Evolutionary conservation across 2,888 invertebrate species (phyloP).

Genomic region (Andrena trimmerana): DNA sequence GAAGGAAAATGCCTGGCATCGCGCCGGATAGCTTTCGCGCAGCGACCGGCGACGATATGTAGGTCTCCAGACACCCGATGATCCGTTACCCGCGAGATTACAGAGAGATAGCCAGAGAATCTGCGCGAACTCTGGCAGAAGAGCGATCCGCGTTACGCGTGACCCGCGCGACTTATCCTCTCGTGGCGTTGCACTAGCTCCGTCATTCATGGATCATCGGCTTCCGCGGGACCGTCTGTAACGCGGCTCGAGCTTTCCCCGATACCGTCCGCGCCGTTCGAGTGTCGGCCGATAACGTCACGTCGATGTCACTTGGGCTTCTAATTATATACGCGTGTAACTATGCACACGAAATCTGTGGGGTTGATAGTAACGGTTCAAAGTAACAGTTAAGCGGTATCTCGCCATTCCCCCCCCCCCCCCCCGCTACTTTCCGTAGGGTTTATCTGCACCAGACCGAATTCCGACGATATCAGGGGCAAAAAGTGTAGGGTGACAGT

Average conservation of each 20-base stretch:
- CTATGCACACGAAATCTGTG: background rate
- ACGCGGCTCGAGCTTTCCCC: background rate
- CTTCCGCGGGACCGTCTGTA: background rate
- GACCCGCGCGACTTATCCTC: slow-evolving; percentile 49
- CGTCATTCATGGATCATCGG: slow-evolving; percentile 47
- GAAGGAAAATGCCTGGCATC: slow-evolving; percentile 19
- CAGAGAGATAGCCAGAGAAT: slow-evolving; percentile 30
- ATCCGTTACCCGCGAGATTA: slow-evolving; percentile 59
- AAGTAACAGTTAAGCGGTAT: slow-evolving; percentile 34
- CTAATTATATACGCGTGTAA: slow-evolving; percentile 3
- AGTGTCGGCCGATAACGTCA: background rate
- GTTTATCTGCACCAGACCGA: background rate
- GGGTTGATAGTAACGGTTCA: slow-evolving; percentile 40
- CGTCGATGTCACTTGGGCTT: background rate
- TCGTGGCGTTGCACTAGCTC: background rate
- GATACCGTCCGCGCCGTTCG: background rate
- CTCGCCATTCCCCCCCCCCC: background rate
- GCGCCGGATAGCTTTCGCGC: slow-evolving; percentile 11
- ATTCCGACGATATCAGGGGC: slow-evolving; percentile 16
- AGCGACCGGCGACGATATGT: slow-evolving; percentile 30
- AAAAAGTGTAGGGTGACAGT: background rate
- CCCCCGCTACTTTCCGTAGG: background rate
- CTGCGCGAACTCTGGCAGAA: slow-evolving; percentile 24
- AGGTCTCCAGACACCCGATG: slow-evolving; percentile 36
- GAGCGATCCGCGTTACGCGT: slow-evolving; percentile 28